phyloP scores from a whole-genome alignment of 2,113 vertebrate species.

The Plecotus auritus region DNA sequence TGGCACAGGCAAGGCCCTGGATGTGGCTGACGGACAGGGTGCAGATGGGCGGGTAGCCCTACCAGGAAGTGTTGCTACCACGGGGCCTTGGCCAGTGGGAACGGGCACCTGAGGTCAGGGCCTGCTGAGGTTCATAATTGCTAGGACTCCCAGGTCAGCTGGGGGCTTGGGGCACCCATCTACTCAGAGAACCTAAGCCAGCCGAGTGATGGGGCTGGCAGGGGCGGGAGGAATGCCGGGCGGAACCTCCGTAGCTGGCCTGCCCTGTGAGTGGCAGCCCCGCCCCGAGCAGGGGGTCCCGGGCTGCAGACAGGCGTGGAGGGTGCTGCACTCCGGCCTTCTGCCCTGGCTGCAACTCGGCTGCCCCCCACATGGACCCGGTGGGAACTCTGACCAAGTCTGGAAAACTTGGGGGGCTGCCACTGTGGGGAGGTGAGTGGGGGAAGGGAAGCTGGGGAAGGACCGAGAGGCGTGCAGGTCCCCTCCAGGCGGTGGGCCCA shows the following conservation, averaged over 20 bases:
- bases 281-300: no score
- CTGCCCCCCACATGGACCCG: background rate
- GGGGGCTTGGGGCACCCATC: background rate
- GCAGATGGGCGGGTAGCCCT: conserved; percentile 31
- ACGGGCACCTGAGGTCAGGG: background rate
- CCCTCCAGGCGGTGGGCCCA: background rate
- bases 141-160: background rate
- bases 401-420: background rate
- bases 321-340: background rate
- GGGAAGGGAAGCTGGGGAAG: background rate
- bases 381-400: background rate
- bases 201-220: background rate
- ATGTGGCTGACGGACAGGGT: conserved; percentile 37
- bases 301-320: background rate
- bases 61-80: background rate
- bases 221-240: background rate
- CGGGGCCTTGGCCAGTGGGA: background rate
- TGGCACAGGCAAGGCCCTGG: background rate
- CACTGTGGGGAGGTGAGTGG: background rate
- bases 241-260: background rate
- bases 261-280: background rate
- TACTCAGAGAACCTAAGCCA: background rate
- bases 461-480: background rate
- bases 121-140: background rate
- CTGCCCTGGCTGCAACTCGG: background rate